A percentile compares a stretch with the other conserved stretches of the same genome.
phyloP scores from a whole-genome alignment of 2,797 vertebrate species.

The Brachyrhaphis roseni region DNA sequence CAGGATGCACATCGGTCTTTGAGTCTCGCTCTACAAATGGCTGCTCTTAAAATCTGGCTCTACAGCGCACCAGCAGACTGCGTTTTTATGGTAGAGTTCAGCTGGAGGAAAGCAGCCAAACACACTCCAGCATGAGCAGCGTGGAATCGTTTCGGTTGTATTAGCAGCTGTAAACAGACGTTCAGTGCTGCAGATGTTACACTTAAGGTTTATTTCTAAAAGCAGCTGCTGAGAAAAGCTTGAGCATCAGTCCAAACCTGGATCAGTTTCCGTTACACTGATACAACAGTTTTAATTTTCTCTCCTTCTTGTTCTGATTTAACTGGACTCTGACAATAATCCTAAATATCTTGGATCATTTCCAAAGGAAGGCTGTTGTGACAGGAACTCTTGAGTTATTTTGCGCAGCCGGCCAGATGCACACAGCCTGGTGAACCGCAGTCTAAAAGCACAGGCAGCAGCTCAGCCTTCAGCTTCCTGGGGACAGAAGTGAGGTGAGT shows the following conservation, averaged over 20 bases:
- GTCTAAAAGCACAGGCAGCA: constrained; percentile 5
- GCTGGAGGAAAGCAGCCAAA: neutral
- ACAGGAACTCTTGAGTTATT: neutral
- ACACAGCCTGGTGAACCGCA: constrained; percentile 7
- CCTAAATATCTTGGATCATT: neutral
- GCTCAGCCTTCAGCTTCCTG: neutral
- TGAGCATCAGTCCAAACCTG: neutral
- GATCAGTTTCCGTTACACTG: neutral
- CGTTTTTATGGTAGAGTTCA: neutral
- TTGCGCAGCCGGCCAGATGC: neutral
- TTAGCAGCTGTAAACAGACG: neutral
- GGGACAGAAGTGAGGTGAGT: constrained; percentile 32
- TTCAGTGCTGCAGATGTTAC: neutral
- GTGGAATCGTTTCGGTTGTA: neutral
- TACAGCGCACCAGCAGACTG: neutral
- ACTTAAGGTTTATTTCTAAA: constrained; percentile 3
- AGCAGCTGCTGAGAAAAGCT: neutral
- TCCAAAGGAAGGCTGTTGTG: neutral
- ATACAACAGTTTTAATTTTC: neutral
- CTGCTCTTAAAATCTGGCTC: neutral
- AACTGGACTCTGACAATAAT: neutral
- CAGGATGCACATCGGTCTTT: neutral
- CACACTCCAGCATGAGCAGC: neutral
- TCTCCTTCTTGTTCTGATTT: neutral
- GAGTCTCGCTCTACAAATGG: neutral